Evolutionary conservation across 1,140 invertebrate species (phyloP).

Genomic region (Tribolium madens): DNA sequence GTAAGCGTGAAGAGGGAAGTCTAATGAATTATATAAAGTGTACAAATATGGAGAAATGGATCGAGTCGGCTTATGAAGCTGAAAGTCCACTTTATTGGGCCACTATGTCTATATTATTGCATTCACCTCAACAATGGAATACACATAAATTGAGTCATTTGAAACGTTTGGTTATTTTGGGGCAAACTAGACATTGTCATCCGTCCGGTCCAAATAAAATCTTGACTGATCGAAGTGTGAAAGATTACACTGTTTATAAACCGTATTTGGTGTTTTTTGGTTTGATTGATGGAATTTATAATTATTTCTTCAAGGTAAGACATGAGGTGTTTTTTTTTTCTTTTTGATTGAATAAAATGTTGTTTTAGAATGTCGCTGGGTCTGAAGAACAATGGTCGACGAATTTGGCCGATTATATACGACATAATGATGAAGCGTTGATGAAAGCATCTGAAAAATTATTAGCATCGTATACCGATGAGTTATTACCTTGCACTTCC

Average conservation of each 20-base stretch:
- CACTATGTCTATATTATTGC: constrained; percentile 83
- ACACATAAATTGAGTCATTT: constrained; percentile 78
- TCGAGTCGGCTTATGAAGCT: constrained; percentile 88
- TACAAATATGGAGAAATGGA: constrained; percentile 70
- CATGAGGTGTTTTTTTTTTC: constrained; percentile 12
- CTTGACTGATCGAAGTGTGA: constrained; percentile 69
- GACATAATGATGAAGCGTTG: constrained; percentile 92
- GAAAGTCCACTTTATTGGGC: constrained; percentile 92
- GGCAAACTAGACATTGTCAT: constrained; percentile 79
- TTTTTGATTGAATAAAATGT: constrained; percentile 33
- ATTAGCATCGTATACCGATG: constrained; percentile 85
- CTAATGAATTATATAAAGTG: constrained; percentile 77
- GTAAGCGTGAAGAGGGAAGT: constrained; percentile 79
- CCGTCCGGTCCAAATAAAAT: constrained; percentile 71
- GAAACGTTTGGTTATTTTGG: constrained; percentile 81
- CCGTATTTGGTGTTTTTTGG: constrained; percentile 88
- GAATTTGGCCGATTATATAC: constrained; percentile 91
- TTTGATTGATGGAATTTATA: constrained; percentile 82
- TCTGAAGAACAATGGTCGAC: constrained; percentile 88
- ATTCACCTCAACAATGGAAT: constrained; percentile 79
- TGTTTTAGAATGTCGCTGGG: constrained; percentile 77
- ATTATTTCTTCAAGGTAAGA: constrained; percentile 79
- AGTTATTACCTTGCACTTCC: constrained; percentile 89
- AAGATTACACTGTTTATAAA: constrained; percentile 88
- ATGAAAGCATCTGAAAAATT: constrained; percentile 89